These are phyloP conservation scores for Pedionomus torquatus DNA, from an alignment of 2,113 vertebrate species.

Conservation along the genomic window DNA sequence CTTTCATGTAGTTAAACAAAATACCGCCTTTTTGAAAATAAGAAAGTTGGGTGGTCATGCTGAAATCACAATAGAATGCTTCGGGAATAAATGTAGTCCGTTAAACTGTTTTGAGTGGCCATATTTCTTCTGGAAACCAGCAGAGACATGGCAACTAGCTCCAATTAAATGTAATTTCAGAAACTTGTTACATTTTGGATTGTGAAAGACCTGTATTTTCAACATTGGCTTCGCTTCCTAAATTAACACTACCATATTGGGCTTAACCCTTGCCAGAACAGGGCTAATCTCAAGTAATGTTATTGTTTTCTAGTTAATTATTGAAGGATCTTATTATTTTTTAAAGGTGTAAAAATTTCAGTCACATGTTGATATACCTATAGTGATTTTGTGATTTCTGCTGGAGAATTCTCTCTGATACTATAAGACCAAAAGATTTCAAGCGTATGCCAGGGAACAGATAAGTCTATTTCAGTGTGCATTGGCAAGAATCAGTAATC, in stretches of 20 bases:
- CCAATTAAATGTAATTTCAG: background rate
- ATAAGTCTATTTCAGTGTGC: background rate
- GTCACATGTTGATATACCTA: background rate
- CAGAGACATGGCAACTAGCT: background rate
- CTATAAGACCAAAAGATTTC: background rate
- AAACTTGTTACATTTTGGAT: background rate
- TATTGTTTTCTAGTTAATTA: background rate
- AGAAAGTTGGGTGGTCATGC: background rate
- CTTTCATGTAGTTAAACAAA: background rate
- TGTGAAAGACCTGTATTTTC: background rate
- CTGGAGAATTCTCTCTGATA: background rate
- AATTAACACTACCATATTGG: background rate
- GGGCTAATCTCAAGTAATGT: background rate
- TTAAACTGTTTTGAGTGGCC: background rate
- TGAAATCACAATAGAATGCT: background rate
- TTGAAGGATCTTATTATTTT: background rate
- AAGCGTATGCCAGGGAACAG: background rate
- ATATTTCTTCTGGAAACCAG: background rate
- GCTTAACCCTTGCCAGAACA: background rate
- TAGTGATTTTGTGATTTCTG: background rate
- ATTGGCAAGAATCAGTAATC: background rate
- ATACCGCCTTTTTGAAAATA: background rate
- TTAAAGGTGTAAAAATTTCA: background rate
- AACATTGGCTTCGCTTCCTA: background rate
- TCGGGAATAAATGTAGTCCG: background rate